These are phyloP conservation scores for Holothuria glaberrima DNA, from an alignment of 35 echinoderm and acorn worm genomes.

Conservation along the genomic window DNA sequence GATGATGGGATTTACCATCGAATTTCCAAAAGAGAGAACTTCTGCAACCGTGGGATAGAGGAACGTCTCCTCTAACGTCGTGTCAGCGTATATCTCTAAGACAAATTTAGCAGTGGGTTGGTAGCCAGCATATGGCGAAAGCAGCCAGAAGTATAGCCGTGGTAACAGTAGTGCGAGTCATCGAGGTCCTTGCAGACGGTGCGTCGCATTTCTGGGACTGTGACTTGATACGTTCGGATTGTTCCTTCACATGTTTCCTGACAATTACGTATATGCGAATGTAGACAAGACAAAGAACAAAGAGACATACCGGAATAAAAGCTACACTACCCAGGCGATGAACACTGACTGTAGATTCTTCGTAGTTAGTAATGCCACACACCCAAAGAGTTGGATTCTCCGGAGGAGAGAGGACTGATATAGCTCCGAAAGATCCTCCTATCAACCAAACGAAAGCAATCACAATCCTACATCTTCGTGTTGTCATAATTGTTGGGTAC, in stretches of 20 bases:
- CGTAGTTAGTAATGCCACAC: neutral
- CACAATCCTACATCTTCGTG: neutral
- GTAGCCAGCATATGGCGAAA: slow-evolving; percentile 12
- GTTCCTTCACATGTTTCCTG: neutral
- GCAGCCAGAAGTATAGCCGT: slow-evolving; percentile 9
- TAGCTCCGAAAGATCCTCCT: neutral
- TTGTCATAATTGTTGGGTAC: slow-evolving; percentile 15
- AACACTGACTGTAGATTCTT: neutral
- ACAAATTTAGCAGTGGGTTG: neutral
- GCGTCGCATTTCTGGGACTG: neutral
- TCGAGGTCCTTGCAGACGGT: neutral
- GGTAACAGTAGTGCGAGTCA: neutral
- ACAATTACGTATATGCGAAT: neutral
- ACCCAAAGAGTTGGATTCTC: neutral
- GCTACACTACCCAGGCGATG: neutral
- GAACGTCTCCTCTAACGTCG: neutral
- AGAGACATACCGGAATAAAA: neutral
- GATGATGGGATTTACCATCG: slow-evolving; percentile 36
- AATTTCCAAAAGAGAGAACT: slow-evolving; percentile 5
- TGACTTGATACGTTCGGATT: neutral
- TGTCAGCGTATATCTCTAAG: neutral
- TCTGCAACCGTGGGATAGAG: neutral
- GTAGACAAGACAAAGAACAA: neutral
- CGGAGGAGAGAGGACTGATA: too few relatives aligned
- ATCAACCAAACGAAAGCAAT: neutral